phyloP scores from a whole-genome alignment of 2,113 vertebrate species.

The Aldabrachelys gigantea region DNA sequence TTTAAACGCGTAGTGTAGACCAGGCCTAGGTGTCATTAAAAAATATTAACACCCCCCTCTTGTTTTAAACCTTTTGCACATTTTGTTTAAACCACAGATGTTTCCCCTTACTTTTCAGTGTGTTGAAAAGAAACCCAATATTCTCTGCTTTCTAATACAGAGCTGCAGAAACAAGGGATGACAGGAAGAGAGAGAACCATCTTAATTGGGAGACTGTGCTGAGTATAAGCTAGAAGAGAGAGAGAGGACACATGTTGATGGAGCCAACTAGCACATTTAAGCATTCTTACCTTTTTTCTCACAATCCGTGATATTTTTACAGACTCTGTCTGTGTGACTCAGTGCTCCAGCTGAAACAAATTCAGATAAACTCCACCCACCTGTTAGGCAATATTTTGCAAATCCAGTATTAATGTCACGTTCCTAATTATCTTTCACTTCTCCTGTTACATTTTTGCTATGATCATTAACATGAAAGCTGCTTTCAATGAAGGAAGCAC shows the following conservation, averaged over 20 bases:
- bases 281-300: constrained; percentile 33
- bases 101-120: constrained; percentile 59
- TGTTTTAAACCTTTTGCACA: constrained; percentile 59
- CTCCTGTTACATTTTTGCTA: constrained; percentile 50
- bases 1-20: too few relatives aligned
- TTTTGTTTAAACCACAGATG: constrained; percentile 74
- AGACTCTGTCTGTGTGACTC: constrained; percentile 30
- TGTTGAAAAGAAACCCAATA: constrained; percentile 68
- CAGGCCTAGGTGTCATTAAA: constrained; percentile 69
- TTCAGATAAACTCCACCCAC: constrained; percentile 65
- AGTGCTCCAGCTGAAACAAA: constrained; percentile 29
- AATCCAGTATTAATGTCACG: constrained; percentile 57
- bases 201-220: neutral
- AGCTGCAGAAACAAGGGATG: constrained; percentile 54
- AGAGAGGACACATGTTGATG: neutral
- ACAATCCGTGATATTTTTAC: constrained; percentile 46
- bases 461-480: constrained; percentile 26
- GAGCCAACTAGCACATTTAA: neutral
- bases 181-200: constrained; percentile 21
- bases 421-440: constrained; percentile 60
- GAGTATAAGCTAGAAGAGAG: constrained; percentile 2
- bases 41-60: neutral
- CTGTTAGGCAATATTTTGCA: constrained; percentile 54
- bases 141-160: constrained; percentile 50
- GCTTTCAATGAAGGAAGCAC: constrained; percentile 7